phyloP scores from a whole-genome alignment of 2,888 invertebrate genomes.

The Cryptocephalus primarius region DNA sequence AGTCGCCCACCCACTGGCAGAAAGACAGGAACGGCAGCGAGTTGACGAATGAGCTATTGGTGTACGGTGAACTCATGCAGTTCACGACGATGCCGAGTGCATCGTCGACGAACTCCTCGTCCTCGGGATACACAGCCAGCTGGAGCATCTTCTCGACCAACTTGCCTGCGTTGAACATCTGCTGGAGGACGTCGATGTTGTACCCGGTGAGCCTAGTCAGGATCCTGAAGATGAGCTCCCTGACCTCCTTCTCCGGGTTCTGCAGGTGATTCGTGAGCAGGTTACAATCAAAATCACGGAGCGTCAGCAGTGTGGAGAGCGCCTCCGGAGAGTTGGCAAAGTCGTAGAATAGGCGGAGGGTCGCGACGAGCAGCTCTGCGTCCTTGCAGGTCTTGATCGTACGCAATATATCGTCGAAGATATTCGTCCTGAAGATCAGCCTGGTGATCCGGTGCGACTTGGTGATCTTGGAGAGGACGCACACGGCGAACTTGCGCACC shows the following conservation, averaged over 20 bases:
- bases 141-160: slow-evolving; percentile 23
- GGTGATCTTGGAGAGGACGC: slow-evolving; percentile 20
- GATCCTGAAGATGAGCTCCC: slow-evolving; percentile 15
- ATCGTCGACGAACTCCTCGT: slow-evolving; percentile 11
- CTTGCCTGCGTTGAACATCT: slow-evolving; percentile 10
- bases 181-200: slow-evolving; percentile 19
- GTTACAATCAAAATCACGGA: slow-evolving; percentile 16
- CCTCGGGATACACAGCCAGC: slow-evolving; percentile 17
- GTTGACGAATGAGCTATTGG: slow-evolving; percentile 22
- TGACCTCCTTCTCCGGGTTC: slow-evolving; percentile 10
- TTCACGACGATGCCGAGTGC: slow-evolving; percentile 22
- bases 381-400: slow-evolving; percentile 18
- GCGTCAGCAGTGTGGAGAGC: slow-evolving; percentile 14
- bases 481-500: slow-evolving; percentile 20
- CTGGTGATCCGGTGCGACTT: slow-evolving; percentile 16
- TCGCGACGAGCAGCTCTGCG: slow-evolving; percentile 13
- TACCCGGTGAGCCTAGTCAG: slow-evolving; percentile 19
- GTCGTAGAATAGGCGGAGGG: slow-evolving; percentile 18
- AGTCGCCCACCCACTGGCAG: slow-evolving; percentile 24
- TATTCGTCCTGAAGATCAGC: slow-evolving; percentile 18
- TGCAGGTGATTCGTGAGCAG: slow-evolving; percentile 16
- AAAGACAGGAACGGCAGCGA: slow-evolving; percentile 24
- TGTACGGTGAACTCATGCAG: slow-evolving; percentile 21
- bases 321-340: slow-evolving; percentile 20
- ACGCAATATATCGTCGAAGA: slow-evolving; percentile 21